Conservation (phyloP, 35 echinoderm and acorn worm species). For the Ophiothrix spiculata region DNA sequence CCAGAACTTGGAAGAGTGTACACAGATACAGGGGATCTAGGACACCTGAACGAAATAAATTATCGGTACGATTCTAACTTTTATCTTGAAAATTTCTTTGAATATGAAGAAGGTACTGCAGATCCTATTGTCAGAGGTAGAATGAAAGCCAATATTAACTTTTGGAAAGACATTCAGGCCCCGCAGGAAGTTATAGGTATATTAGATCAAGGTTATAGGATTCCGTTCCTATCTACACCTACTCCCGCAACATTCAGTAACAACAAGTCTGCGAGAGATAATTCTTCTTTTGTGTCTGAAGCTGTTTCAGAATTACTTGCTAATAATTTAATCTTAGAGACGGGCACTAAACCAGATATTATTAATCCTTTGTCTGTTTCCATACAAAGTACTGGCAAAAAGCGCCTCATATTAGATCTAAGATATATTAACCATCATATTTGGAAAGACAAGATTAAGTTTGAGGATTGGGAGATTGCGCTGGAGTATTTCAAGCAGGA, state of each 20-base stretch:
- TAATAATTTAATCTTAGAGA: not conserved
- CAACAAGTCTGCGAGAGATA: constrained; percentile 18
- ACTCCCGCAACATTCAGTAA: not conserved
- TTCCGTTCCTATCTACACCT: constrained; percentile 12
- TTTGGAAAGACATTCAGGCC: constrained; percentile 30
- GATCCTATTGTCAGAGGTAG: constrained; percentile 27
- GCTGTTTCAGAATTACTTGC: not conserved
- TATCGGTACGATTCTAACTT: constrained; percentile 22
- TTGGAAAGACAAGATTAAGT: constrained; percentile 20
- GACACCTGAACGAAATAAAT: too few relatives aligned
- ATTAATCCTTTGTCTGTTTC: constrained; percentile 33
- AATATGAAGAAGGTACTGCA: constrained; percentile 30
- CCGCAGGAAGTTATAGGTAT: constrained; percentile 9
- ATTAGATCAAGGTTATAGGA: constrained; percentile 10
- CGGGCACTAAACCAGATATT: not conserved
- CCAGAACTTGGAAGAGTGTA: too few relatives aligned
- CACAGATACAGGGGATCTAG: too few relatives aligned
- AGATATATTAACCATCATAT: constrained; percentile 37
- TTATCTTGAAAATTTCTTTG: constrained; percentile 23
- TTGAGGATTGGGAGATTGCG: constrained; percentile 29
- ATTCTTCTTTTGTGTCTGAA: constrained; percentile 13
- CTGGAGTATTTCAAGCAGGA: constrained; percentile 20
- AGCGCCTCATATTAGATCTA: constrained; percentile 38
- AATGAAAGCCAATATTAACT: constrained; percentile 7
- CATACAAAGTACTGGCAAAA: constrained; percentile 38